Evolutionary conservation across 2,797 vertebrate species (phyloP), one percentile per base, ranked within the genome.

Genomic region (Sebastes reedi): DNA sequence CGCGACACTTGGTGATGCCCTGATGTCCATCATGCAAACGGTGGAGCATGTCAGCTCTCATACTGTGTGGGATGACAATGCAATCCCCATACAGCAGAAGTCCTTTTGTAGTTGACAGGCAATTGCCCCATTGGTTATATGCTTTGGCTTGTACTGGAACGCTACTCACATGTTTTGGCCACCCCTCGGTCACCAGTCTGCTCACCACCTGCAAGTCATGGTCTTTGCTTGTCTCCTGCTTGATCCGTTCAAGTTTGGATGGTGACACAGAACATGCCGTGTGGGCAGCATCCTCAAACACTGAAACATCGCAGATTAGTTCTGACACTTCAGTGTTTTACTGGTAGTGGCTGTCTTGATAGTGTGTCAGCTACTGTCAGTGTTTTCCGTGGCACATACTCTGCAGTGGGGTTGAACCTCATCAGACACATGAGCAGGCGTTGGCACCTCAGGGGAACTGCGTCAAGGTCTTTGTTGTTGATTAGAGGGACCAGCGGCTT

Each of bases 1-100:
- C 27, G 4, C 34, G 22, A 56, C 81, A 79, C 60, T 79, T 71
- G 14, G 25, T 65, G 34, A 83, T 68, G 75, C 81, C 81, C 27
- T 79, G 59, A 11, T 70, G 71, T 8, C 76, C 46, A 20, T 59
- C 42, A 32, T 83, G 79, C 22, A 76, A 25, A 29, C 13, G 5
- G 42, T 58, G 13, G 16, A 55, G 25, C 27, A 76, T 59, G 46
- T 76, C 67, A 52, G n/a, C 39, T 59, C 55, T 67, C 80, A 72
- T 72, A 3, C 29, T 65, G 52, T 70, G 66, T 3, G 29, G 76
- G 20, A 79, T 75, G 2, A 75, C 54, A 18, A 72, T 67, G 1
- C 11, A 2, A 39, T 83, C 50, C 5, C 46, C 11, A 14, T 73
- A 67, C 30, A 72, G 10, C 42, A 73, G 5, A 27, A 78, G 65